Base-by-base conservation (phyloP, 2,113 vertebrate species). In the Melospiza georgiana region DNA sequence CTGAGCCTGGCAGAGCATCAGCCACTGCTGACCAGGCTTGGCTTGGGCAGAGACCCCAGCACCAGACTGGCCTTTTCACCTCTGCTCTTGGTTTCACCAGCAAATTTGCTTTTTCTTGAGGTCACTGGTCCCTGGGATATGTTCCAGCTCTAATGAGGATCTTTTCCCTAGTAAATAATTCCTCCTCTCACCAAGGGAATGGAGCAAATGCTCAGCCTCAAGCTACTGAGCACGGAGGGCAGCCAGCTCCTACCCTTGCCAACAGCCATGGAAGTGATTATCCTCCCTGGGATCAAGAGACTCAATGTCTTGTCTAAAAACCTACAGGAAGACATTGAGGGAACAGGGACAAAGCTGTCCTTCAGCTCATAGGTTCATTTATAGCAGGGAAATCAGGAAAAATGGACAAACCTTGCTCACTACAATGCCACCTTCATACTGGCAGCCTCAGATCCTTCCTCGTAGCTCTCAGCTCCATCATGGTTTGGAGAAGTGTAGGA, bases 141-240 rank as follows among this genome's bases (percentile, higher is more conserved):
- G 55, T 90, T 97, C 94, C 94, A 97, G 86, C 76, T 89, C 69
- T 87, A 92, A 93, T 68, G 62, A 94, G 83, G 77, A 92, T 92
- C 95, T 96, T 84, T 95, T 78, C 49, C 58, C 86, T 66, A 62
- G 82, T 77, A 92, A 95, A 87, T 93, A 95, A 94, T 84, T 90
- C 83, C 73, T 89, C 49, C 44, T 86, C 33, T 96, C 73, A 90
- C 73, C 49, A 46, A 86, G 69, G 88, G n/a, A 88, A 92, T 71
- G 89, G 86, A 96, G 94, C 37, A 89, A 95, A 96, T 84, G 61
- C 83, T 93, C 61, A 62, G 89, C 93, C 91, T 96, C 69, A 94
- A 96, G 93, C 95, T 97, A 96, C 94, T 65, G 94, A 97, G 92
- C 79, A 80, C 2, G 39, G 79, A 94, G 84, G 73, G 84, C 91